A percentile compares a stretch with the other conserved stretches of the same genome.
These are phyloP conservation scores for Xenopus petersii DNA, from an alignment of 2,797 vertebrate species.

Conservation along the genomic window DNA sequence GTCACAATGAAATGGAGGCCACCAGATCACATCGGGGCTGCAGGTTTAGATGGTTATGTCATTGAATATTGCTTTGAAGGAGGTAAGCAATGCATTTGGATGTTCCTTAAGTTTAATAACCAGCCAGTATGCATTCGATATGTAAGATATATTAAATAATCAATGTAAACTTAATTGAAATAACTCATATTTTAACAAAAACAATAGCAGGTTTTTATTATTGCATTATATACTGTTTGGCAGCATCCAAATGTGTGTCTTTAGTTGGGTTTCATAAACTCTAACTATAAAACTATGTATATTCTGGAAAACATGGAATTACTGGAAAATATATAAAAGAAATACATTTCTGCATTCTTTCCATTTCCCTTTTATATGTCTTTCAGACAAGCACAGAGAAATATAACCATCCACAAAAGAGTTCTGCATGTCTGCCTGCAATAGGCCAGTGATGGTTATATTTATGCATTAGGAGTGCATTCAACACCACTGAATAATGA, in stretches of 20 bases:
- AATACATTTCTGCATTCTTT: neutral
- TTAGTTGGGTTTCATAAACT: too few species aligned
- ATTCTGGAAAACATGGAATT: neutral
- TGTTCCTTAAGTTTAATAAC: neutral
- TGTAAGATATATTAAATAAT: too few species aligned
- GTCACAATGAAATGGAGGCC: slow-evolving; percentile 97
- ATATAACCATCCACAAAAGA: neutral
- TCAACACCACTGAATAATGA: too few species aligned
- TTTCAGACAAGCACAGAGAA: neutral
- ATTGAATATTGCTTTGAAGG: slow-evolving; percentile 96
- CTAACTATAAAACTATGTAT: too few species aligned
- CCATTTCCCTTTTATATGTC: neutral
- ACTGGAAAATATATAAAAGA: neutral
- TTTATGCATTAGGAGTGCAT: neutral
- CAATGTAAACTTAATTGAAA: too few species aligned
- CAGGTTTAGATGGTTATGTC: slow-evolving; percentile 91
- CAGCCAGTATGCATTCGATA: neutral
- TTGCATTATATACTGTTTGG: neutral
- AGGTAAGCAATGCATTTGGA: slow-evolving; percentile 73
- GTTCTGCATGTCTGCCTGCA: neutral
- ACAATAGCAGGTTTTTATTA: neutral
- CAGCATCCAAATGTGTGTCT: neutral
- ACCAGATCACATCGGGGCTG: slow-evolving; percentile 93
- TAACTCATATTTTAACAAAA: neutral
- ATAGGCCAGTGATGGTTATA: neutral